Evolutionary conservation across 2,113 vertebrate genomes (phyloP).

Genomic region (Rhipidura dahli): DNA sequence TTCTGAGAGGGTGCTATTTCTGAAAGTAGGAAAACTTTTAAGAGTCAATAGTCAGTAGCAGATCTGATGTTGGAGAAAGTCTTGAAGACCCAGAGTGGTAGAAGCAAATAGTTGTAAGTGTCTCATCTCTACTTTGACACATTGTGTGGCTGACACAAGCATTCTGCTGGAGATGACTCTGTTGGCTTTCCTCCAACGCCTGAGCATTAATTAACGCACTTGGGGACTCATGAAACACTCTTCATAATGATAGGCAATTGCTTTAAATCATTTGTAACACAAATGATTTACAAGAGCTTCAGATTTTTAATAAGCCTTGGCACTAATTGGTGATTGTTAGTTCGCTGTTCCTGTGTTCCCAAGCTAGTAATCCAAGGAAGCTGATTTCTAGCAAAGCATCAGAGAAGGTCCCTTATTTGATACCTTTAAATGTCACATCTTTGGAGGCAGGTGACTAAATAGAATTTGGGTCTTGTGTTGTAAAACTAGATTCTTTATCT

Average conservation of each 20-base stretch:
- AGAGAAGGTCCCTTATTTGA: background rate
- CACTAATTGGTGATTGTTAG: conserved; percentile 3
- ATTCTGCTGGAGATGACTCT: background rate
- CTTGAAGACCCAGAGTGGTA: background rate
- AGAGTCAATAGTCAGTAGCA: background rate
- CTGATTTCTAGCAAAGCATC: background rate
- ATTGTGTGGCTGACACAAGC: background rate
- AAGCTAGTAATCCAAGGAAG: conserved; percentile 1
- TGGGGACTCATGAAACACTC: conserved; percentile 12
- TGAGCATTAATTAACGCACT: conserved; percentile 45
- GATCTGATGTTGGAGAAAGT: background rate
- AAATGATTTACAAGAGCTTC: conserved; percentile 34
- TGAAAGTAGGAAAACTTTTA: background rate
- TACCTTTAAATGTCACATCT: background rate
- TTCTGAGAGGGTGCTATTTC: background rate
- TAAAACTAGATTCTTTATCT: background rate
- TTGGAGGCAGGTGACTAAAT: background rate
- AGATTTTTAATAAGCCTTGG: conserved; percentile 35
- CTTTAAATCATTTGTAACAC: conserved; percentile 23
- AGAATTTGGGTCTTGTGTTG: background rate
- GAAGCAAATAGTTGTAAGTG: background rate
- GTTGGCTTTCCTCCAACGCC: conserved; percentile 45
- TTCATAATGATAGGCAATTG: conserved; percentile 54
- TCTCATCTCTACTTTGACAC: background rate
- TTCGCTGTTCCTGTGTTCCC: background rate